A percentile compares a stretch with the other conserved stretches of the same genome.
These are phyloP conservation scores for Dicyrtoma fusca DNA, from an alignment of 2,888 invertebrate genomes.

Conservation along the genomic window DNA sequence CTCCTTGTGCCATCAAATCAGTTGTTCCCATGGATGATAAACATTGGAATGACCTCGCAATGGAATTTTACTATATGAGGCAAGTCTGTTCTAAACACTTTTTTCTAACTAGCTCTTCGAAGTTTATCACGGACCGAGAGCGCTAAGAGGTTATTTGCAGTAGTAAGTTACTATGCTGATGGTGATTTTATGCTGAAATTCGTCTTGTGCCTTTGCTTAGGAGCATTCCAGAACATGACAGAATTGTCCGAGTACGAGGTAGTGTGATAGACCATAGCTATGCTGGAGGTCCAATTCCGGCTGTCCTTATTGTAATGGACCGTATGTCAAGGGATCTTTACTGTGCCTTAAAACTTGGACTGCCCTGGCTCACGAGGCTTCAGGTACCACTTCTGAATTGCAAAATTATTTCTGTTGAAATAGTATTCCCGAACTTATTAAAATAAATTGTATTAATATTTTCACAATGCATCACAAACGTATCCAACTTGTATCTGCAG, in stretches of 20 bases:
- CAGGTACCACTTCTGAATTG: slow-evolving; percentile 43
- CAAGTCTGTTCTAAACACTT: slow-evolving; percentile 58
- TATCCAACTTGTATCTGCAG: slow-evolving; percentile 58
- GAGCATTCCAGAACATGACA: slow-evolving; percentile 73
- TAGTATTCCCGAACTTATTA: not conserved
- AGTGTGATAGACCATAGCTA: slow-evolving; percentile 80
- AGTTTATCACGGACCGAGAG: not conserved
- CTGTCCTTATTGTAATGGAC: slow-evolving; percentile 80
- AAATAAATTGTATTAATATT: too few relatives aligned
- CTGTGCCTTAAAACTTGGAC: slow-evolving; percentile 72
- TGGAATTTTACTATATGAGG: slow-evolving; percentile 90
- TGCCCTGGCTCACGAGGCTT: slow-evolving; percentile 68
- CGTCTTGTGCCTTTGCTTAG: slow-evolving; percentile 33
- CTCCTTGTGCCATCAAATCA: slow-evolving; percentile 83
- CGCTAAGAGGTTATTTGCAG: not conserved
- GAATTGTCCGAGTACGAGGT: slow-evolving; percentile 75
- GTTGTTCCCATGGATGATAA: slow-evolving; percentile 85
- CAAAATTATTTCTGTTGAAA: not conserved
- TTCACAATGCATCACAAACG: slow-evolving; percentile 55
- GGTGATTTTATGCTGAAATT: slow-evolving; percentile 5
- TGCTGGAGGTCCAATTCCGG: slow-evolving; percentile 70
- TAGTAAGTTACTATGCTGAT: not conserved
- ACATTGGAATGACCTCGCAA: slow-evolving; percentile 86
- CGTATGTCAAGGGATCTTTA: slow-evolving; percentile 76
- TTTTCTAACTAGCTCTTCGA: not conserved